phyloP scores from a whole-genome alignment of 2,113 vertebrate genomes.

The Gallinago jamesoni region DNA sequence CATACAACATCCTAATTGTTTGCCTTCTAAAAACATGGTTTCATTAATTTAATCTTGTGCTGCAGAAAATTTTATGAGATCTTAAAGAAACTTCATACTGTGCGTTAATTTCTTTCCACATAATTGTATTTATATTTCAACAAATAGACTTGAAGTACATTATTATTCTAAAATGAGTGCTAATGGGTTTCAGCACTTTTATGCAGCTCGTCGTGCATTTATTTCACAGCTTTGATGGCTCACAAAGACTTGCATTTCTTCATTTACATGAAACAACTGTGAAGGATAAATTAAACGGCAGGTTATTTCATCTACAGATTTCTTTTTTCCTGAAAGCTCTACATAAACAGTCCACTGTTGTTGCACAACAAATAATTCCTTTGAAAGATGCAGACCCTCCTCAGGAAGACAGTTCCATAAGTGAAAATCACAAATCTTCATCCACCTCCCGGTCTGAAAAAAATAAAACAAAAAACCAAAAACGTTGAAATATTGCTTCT shows the following conservation, averaged over 20 bases:
- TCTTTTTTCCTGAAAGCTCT: neutral
- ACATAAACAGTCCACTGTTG: neutral
- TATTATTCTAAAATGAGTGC: slow-evolving; percentile 52
- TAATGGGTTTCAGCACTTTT: slow-evolving; percentile 61
- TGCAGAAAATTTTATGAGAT: neutral
- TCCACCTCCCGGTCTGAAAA: neutral
- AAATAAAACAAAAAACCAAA: neutral
- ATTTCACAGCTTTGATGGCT: slow-evolving; percentile 44
- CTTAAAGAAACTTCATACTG: slow-evolving; percentile 12
- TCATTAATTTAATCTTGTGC: neutral
- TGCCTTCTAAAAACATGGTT: neutral
- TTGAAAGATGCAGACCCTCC: neutral
- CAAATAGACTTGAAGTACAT: slow-evolving; percentile 51
- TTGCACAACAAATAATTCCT: neutral
- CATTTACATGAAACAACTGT: slow-evolving; percentile 41
- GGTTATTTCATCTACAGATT: neutral
- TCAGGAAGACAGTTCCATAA: neutral
- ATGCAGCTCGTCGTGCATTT: slow-evolving; percentile 35
- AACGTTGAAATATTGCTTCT: neutral
- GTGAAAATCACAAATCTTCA: neutral
- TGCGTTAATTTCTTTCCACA: slow-evolving; percentile 44
- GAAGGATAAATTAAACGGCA: slow-evolving; percentile 46
- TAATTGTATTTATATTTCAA: slow-evolving; percentile 69
- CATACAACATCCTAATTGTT: neutral
- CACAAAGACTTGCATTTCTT: slow-evolving; percentile 29